Conservation (phyloP, 2,797 vertebrate species). For the Gallirallus australis region DNA sequence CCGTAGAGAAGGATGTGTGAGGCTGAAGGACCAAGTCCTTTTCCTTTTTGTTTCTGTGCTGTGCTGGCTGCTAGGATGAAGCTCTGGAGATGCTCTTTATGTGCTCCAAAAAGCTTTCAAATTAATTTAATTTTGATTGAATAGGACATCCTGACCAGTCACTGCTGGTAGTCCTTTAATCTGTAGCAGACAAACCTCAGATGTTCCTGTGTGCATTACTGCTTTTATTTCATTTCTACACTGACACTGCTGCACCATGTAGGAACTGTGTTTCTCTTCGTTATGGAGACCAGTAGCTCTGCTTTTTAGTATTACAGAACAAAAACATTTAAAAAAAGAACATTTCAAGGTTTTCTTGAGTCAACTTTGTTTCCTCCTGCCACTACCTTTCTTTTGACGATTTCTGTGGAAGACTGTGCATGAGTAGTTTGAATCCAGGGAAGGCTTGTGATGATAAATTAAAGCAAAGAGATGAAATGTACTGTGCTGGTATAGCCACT, state of each 20-base stretch:
- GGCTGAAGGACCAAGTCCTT: background rate
- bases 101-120: background rate
- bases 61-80: background rate
- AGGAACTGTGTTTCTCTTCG: background rate
- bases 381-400: background rate
- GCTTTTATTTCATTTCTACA: background rate
- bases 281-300: background rate
- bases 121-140: constrained; percentile 14
- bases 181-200: background rate
- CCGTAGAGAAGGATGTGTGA: background rate
- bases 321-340: background rate
- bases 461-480: background rate
- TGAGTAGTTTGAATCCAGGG: background rate
- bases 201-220: background rate
- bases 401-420: background rate
- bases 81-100: background rate
- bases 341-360: background rate
- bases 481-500: background rate
- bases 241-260: background rate
- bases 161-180: background rate
- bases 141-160: background rate
- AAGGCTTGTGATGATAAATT: background rate
- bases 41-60: background rate
- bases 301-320: background rate
- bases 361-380: background rate